Conservation (phyloP, 2,113 vertebrate genomes). For the Paracanthobrama guichenoti region DNA sequence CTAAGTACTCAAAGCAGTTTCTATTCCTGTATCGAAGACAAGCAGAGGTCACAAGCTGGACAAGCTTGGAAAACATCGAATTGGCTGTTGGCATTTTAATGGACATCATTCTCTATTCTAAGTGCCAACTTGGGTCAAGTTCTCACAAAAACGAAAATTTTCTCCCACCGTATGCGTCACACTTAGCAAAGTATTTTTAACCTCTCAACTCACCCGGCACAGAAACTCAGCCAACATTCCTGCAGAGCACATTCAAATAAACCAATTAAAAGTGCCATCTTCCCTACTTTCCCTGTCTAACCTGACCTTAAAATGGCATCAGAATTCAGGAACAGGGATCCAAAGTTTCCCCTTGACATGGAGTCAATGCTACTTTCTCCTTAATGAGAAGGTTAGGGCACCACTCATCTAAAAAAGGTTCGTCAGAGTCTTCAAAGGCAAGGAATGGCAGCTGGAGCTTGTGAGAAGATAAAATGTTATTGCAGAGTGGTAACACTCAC, state of each 20-base stretch:
- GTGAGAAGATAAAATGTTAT: slow-evolving; percentile 47
- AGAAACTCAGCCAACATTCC: slow-evolving; percentile 24
- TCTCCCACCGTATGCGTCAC: not conserved
- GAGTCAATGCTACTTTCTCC: slow-evolving; percentile 33
- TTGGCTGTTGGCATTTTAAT: slow-evolving; percentile 4
- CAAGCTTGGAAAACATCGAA: not conserved
- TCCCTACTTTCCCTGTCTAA: slow-evolving; percentile 5
- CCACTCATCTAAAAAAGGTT: not conserved
- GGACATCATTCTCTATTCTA: slow-evolving; percentile 9
- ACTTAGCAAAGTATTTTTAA: slow-evolving; percentile 30
- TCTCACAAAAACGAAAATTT: slow-evolving; percentile 13
- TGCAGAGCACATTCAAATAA: slow-evolving; percentile 57
- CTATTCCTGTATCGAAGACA: not conserved
- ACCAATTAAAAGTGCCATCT: slow-evolving; percentile 46
- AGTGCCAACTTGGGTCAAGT: slow-evolving; percentile 14
- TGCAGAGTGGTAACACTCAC: slow-evolving; percentile 8
- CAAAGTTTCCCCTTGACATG: slow-evolving; percentile 33
- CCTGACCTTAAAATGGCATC: slow-evolving; percentile 32
- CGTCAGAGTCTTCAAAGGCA: slow-evolving; percentile 38
- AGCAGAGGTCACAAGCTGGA: not conserved
- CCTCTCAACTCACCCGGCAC: slow-evolving; percentile 28
- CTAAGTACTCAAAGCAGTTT: not conserved
- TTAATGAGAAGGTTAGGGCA: slow-evolving; percentile 50
- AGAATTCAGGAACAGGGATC: slow-evolving; percentile 16
- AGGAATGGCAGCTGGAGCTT: slow-evolving; percentile 35